Percentiles rank a stretch among this genome's conserved stretches.
Evolutionary conservation across 2,888 invertebrate genomes (phyloP).

Genomic region (Sinelater perroti): DNA sequence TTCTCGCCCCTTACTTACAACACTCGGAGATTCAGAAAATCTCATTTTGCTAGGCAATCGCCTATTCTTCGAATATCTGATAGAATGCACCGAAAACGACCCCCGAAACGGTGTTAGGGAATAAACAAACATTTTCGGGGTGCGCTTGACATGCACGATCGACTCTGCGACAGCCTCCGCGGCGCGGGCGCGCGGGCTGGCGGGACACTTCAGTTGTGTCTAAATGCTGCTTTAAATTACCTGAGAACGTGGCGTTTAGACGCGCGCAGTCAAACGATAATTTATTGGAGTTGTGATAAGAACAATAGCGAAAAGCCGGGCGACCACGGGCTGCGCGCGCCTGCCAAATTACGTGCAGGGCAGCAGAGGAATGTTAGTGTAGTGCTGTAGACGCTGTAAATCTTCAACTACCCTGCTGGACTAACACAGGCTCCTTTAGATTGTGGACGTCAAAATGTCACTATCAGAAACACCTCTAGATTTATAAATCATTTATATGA

Average conservation of each 20-base stretch:
- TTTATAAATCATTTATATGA: too few relatives aligned
- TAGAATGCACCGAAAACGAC: conserved; percentile 21
- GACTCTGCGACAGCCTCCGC: conserved; percentile 9
- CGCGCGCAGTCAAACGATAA: conserved; percentile 14
- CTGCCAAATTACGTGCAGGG: conserved; percentile 12
- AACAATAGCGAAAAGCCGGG: conserved; percentile 12
- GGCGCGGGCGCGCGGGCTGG: background rate
- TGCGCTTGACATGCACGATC: conserved; percentile 21
- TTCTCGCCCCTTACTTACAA: conserved; percentile 13
- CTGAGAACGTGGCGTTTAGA: background rate
- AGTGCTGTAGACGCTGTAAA: conserved; percentile 20
- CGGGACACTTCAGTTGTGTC: background rate
- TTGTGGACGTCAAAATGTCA: conserved; percentile 17
- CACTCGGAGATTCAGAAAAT: conserved; percentile 17
- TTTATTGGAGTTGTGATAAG: conserved; percentile 23
- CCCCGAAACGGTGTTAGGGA: conserved; percentile 18
- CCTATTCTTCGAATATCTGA: conserved; percentile 22
- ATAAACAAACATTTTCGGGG: conserved; percentile 22
- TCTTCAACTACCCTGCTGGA: conserved; percentile 29
- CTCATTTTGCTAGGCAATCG: conserved; percentile 19
- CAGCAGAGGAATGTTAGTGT: conserved; percentile 13
- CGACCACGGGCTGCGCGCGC: conserved; percentile 3
- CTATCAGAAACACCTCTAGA: conserved; percentile 1
- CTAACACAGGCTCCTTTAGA: conserved; percentile 15
- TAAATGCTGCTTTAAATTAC: conserved; percentile 5